A percentile compares a stretch with the other conserved stretches of the same genome.
phyloP scores from a whole-genome alignment of 2,797 vertebrate species.

The Monodelphis domestica region DNA sequence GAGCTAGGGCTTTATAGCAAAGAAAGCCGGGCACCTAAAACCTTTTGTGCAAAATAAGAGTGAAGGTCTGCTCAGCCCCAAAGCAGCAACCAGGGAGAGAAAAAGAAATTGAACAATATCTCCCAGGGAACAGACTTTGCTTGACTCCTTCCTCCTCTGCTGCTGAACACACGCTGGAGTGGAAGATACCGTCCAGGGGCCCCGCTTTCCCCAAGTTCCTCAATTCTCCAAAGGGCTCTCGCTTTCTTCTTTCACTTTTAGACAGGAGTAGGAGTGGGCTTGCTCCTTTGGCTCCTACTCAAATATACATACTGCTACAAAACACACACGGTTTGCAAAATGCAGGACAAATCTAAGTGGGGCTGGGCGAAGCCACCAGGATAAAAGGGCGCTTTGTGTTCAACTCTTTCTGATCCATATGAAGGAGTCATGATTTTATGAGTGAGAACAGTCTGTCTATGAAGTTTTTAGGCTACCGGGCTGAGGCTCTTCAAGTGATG shows the following conservation, averaged over 20 bases:
- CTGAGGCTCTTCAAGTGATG: slow-evolving; percentile 74
- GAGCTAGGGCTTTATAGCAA: slow-evolving; percentile 86
- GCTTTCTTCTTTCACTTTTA: neutral
- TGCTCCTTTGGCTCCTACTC: neutral
- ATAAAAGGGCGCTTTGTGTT: neutral
- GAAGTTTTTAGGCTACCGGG: slow-evolving; percentile 70
- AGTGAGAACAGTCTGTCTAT: slow-evolving; percentile 59
- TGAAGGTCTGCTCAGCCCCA: slow-evolving; percentile 80
- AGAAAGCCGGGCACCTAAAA: slow-evolving; percentile 86
- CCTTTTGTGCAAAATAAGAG: slow-evolving; percentile 85
- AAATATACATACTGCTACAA: neutral
- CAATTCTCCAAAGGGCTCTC: neutral
- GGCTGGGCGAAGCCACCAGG: neutral
- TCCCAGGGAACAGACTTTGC: neutral
- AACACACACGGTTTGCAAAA: neutral
- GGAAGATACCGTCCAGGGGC: neutral
- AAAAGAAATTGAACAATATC: neutral
- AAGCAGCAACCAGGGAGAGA: slow-evolving; percentile 22
- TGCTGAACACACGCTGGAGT: neutral
- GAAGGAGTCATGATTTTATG: slow-evolving; percentile 77
- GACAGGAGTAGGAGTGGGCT: neutral
- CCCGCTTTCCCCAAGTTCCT: neutral
- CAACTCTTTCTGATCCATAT: slow-evolving; percentile 65
- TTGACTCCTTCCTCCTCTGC: neutral
- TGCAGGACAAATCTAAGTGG: neutral